Conservation (phyloP, 2,888 invertebrate genomes). For the Nomada goodeniana region DNA sequence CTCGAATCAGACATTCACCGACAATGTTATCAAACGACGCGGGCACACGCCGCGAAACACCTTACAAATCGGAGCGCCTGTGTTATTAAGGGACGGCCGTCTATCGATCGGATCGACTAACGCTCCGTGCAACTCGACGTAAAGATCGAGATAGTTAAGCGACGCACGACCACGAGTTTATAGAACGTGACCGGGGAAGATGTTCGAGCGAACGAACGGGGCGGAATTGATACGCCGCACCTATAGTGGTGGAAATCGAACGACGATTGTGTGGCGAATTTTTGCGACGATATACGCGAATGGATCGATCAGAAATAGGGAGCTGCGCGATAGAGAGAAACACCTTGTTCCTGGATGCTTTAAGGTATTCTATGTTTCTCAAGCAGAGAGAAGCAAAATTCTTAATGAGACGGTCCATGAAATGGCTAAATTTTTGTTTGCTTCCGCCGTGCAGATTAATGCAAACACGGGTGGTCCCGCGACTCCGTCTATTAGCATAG, state of each 20-base stretch:
- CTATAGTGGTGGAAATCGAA: conserved; percentile 1
- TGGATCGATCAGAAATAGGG: too few species aligned
- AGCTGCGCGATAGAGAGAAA: too few species aligned
- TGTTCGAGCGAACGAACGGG: background rate
- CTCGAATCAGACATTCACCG: conserved; percentile 54
- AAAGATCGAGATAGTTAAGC: conserved; percentile 6
- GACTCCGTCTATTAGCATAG: too few species aligned
- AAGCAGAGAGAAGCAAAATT: too few species aligned
- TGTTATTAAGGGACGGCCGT: conserved; percentile 48
- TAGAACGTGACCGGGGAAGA: background rate
- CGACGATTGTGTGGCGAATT: background rate
- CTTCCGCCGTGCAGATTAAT: too few species aligned
- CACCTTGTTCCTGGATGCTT: too few species aligned
- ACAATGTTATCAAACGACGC: conserved; percentile 48
- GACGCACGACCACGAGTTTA: conserved; percentile 1
- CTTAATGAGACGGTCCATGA: too few species aligned
- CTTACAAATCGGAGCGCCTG: conserved; percentile 50
- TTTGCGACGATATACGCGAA: too few species aligned
- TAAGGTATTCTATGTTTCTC: too few species aligned
- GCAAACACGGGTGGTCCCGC: too few species aligned
- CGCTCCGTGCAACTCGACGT: background rate
- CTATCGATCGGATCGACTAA: conserved; percentile 40
- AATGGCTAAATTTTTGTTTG: too few species aligned
- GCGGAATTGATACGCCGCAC: background rate
- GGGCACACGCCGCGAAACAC: conserved; percentile 24